Conservation (phyloP, 2,888 invertebrate species). For the Protodeltote pygarga region DNA sequence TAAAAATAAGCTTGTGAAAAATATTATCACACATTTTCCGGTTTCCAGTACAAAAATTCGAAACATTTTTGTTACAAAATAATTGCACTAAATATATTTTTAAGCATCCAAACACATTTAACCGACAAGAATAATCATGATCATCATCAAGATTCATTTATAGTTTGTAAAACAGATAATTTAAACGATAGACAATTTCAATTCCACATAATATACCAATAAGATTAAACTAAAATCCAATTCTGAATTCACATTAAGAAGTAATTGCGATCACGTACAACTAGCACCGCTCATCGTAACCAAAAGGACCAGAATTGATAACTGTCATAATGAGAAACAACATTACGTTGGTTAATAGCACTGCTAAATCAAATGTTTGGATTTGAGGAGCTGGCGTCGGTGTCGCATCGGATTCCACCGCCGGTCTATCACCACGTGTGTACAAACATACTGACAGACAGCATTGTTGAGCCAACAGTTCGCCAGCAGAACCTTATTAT, state of each 20-base stretch:
- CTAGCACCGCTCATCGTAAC: conserved; percentile 35
- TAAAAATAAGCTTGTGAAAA: background rate
- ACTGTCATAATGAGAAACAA: conserved; percentile 48
- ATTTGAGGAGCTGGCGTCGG: conserved; percentile 57
- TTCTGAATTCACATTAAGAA: conserved; percentile 22
- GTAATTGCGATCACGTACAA: conserved; percentile 31
- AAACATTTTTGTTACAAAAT: background rate
- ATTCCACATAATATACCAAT: conserved; percentile 7
- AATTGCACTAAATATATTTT: background rate
- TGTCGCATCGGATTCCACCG: conserved; percentile 20
- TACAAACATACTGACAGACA: conserved; percentile 54
- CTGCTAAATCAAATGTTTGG: conserved; percentile 57
- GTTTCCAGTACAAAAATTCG: background rate
- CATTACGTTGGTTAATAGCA: conserved; percentile 51
- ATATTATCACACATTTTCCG: background rate
- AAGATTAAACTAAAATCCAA: conserved; percentile 14
- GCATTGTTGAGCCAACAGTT: conserved; percentile 37
- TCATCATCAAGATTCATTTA: background rate
- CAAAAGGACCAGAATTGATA: conserved; percentile 43
- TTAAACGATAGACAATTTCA: conserved; percentile 24
- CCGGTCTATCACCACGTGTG: conserved; percentile 37
- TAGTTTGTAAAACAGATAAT: conserved; percentile 19
- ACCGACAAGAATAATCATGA: conserved; percentile 3
- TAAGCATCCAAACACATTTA: background rate
- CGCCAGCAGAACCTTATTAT: conserved; percentile 60